A percentile compares a stretch with the other conserved stretches of the same genome.
Evolutionary conservation across 1,140 invertebrate species (phyloP).

Genomic region (Brachionus rotundiformis): DNA sequence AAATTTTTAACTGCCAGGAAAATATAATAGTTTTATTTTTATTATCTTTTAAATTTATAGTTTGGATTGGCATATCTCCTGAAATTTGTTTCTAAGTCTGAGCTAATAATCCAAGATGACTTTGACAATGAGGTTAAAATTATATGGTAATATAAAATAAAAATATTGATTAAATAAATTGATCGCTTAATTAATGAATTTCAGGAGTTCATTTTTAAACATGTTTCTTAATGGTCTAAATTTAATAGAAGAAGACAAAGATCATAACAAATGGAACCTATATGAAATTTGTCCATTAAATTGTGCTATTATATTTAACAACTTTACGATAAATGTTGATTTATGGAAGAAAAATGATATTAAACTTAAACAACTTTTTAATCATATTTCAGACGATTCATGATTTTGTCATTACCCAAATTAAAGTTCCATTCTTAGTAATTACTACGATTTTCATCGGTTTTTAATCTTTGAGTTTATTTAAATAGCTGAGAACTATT

Average conservation of each 20-base stretch:
- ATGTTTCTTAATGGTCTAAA: conserved; percentile 4
- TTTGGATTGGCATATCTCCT: conserved; percentile 33
- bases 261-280: neutral
- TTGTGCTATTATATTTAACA: neutral
- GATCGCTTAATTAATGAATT: neutral
- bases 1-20: no score
- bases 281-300: conserved; percentile 11
- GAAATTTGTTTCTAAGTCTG: conserved; percentile 42
- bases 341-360: conserved; percentile 9
- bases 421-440: neutral
- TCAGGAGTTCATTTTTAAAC: conserved; percentile 38
- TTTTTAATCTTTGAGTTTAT: neutral
- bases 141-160: conserved; percentile 6
- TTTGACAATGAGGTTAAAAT: conserved; percentile 23
- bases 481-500: neutral
- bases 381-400: neutral
- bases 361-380: conserved; percentile 16
- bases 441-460: neutral
- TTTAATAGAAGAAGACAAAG: neutral
- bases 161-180: no score
- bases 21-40: no score
- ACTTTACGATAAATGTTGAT: neutral
- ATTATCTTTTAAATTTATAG: neutral
- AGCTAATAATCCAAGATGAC: conserved; percentile 29
- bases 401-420: neutral